Evolutionary conservation across 1,140 invertebrate genomes (phyloP), one percentile per base, ranked within the genome.

Genomic region (Heliothis virescens): DNA sequence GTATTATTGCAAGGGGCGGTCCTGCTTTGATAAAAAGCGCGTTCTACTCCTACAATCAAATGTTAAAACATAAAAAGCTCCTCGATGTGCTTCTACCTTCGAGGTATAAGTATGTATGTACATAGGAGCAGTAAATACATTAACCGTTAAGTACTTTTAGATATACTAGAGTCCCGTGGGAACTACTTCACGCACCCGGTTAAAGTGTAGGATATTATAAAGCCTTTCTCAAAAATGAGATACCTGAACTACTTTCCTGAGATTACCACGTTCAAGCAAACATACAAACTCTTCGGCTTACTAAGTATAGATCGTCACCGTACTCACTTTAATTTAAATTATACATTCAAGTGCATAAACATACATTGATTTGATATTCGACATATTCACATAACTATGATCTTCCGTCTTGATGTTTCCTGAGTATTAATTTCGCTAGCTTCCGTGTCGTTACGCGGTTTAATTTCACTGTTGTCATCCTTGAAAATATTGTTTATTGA

Each of bases 351-450:
- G 34, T 41, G 34, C 34, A 53, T 63, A 63, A 26, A 63, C 60
- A 2, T 16, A 47, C 15, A 16, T 47, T 41, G 10, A 29, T 29
- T 71, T 57, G 71, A 18, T 50, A 75, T 63, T 26, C 47, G 18
- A 62, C 18, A 63, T 15, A 75, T 75, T 29, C 16, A 13, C 26
- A 21, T 62, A 18, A 50, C n/a, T 65, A 48, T 29, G 59, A 62
- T 29, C 29, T 62, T 75, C 57, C 72, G 57, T 26, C 57, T 74
- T 12, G 41, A 63, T 26, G 52, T 16, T 75, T 75, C 57, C 73
- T 60, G n/a, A 75, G 73, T 75, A 75, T 62, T 75, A 26, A 75
- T 29, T 62, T 50, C 21, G 52, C 59, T 29, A 50, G 57, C 18
- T 62, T 75, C 73, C 73, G 73, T 47, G n/a, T 62, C 73, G 50